Evolutionary conservation across 2,888 invertebrate genomes (phyloP).

Genomic region (Tolmerus cingulatus): DNA sequence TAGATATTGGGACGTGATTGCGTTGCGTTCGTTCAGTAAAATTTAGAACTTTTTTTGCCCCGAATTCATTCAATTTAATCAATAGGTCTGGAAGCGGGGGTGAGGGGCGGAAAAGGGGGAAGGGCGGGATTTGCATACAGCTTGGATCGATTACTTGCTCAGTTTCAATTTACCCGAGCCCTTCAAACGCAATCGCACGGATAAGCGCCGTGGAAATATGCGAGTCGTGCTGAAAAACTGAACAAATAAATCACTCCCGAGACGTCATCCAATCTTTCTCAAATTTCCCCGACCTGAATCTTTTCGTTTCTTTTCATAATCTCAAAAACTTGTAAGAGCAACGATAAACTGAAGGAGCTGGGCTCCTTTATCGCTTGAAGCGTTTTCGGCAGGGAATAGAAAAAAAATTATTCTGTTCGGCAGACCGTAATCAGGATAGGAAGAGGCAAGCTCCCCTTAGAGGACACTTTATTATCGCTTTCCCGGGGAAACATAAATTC

Average conservation of each 20-base stretch:
- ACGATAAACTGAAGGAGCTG: neutral
- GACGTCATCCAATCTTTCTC: constrained; percentile 27
- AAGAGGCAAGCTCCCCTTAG: neutral
- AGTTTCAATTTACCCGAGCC: constrained; percentile 6
- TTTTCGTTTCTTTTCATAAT: constrained; percentile 20
- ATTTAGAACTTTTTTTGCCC: neutral
- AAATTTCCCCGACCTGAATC: constrained; percentile 18
- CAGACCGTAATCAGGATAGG: constrained; percentile 23
- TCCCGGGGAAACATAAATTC: constrained; percentile 17
- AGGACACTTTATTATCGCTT: constrained; percentile 37
- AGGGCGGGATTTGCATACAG: neutral
- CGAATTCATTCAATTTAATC: constrained; percentile 5
- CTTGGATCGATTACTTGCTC: neutral
- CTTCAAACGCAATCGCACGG: neutral
- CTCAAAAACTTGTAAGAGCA: constrained; percentile 6
- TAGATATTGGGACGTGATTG: constrained; percentile 16
- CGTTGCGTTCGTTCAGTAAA: neutral
- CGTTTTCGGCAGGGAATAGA: neutral
- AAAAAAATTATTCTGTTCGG: constrained; percentile 35
- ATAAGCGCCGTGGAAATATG: neutral
- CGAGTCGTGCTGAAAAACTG: constrained; percentile 1
- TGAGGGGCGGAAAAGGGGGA: too few relatives aligned
- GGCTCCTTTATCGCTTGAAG: constrained; percentile 11
- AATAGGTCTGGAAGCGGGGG: neutral
- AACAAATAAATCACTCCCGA: constrained; percentile 28